Conservation (phyloP, 2,797 vertebrate genomes). For the Sebastes oblongus region DNA sequence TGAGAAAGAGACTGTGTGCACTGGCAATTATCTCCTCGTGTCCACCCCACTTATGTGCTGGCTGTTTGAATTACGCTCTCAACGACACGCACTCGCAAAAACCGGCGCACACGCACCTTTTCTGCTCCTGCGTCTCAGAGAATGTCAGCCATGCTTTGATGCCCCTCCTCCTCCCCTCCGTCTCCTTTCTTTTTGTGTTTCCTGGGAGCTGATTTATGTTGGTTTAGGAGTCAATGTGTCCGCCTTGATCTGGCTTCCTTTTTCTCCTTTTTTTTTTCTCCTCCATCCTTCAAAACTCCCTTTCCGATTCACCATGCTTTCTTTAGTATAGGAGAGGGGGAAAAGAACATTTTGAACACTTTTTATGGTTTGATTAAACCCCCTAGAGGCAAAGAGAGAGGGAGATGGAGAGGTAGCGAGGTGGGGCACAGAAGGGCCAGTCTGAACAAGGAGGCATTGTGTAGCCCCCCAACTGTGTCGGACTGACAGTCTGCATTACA, state of each 20-base stretch:
- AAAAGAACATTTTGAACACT: constrained; percentile 21
- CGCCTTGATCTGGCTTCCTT: constrained; percentile 45
- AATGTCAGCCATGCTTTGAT: constrained; percentile 76
- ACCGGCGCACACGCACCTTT: constrained; percentile 29
- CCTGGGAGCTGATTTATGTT: constrained; percentile 73
- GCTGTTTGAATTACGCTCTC: constrained; percentile 57
- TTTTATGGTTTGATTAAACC: constrained; percentile 61
- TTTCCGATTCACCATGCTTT: not conserved
- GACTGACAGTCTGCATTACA: constrained; percentile 78
- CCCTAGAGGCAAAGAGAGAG: constrained; percentile 43
- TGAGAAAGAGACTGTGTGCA: constrained; percentile 36
- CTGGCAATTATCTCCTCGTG: constrained; percentile 44
- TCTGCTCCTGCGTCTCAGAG: constrained; percentile 44
- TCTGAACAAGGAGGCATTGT: constrained; percentile 81
- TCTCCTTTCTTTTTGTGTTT: constrained; percentile 21
- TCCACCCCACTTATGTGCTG: constrained; percentile 36
- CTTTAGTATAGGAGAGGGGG: not conserved
- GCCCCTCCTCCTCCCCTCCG: constrained; percentile 39
- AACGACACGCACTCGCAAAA: constrained; percentile 12
- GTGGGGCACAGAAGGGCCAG: constrained; percentile 60
- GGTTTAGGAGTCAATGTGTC: constrained; percentile 47
- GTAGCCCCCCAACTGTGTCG: constrained; percentile 73
- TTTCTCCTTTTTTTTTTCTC: not conserved
- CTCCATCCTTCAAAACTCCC: constrained; percentile 19
- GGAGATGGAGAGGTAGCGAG: constrained; percentile 63